A percentile compares a stretch with the other conserved stretches of the same genome.
These are phyloP conservation scores for Crocuta crocuta DNA, from an alignment of 2,113 vertebrate genomes.

Conservation along the genomic window DNA sequence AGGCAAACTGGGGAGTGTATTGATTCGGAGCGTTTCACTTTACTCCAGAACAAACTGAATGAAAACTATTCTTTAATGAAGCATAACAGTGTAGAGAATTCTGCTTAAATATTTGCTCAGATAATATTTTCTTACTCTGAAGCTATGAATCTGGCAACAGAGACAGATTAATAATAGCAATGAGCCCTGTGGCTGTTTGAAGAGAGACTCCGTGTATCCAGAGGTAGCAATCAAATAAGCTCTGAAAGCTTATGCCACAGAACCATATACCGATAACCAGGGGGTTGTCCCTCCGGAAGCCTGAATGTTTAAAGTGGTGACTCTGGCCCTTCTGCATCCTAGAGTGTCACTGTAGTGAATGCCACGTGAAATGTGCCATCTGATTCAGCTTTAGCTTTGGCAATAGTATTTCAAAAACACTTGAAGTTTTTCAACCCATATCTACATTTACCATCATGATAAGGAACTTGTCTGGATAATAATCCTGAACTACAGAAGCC, in stretches of 20 bases:
- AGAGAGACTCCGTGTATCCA: slow-evolving; percentile 69
- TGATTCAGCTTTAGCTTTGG: neutral
- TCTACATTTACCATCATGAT: neutral
- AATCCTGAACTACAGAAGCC: slow-evolving; percentile 8
- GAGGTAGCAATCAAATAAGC: slow-evolving; percentile 64
- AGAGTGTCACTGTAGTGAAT: neutral
- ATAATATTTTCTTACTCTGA: slow-evolving; percentile 85
- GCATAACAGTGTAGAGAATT: slow-evolving; percentile 85
- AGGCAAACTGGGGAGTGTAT: slow-evolving; percentile 67
- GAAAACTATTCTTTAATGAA: slow-evolving; percentile 87
- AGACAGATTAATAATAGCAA: slow-evolving; percentile 83
- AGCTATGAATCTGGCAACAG: slow-evolving; percentile 82
- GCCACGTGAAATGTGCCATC: neutral
- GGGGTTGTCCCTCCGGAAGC: neutral
- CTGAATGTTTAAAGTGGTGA: neutral
- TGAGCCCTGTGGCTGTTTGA: slow-evolving; percentile 79
- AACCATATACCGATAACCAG: neutral
- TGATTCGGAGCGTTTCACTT: slow-evolving; percentile 77
- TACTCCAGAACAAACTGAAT: slow-evolving; percentile 75
- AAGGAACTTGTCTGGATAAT: neutral
- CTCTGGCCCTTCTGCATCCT: neutral
- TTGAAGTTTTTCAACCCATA: neutral
- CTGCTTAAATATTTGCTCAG: slow-evolving; percentile 88
- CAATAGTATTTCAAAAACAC: slow-evolving; percentile 19
- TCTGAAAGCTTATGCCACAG: neutral